Percentiles rank a stretch among this genome's conserved stretches.
Evolutionary conservation across 2,113 vertebrate genomes (phyloP).

Genomic region (Gopherus flavomarginatus): DNA sequence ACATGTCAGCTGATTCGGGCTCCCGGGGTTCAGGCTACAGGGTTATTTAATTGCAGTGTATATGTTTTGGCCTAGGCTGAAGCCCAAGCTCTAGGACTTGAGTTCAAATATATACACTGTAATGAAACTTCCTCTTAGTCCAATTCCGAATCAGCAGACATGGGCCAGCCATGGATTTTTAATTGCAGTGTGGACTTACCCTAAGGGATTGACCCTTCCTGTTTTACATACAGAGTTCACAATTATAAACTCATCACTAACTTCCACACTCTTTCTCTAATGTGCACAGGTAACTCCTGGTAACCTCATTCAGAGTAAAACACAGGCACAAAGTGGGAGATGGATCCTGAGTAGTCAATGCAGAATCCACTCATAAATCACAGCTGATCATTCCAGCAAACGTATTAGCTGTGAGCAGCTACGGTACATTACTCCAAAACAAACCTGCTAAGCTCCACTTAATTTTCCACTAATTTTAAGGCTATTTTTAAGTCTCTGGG

Average conservation of each 20-base stretch:
- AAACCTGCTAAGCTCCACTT: background rate
- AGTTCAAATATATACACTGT: background rate
- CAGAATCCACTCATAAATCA: background rate
- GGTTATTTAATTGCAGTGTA: background rate
- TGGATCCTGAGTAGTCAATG: background rate
- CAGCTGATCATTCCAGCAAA: background rate
- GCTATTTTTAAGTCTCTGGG: background rate
- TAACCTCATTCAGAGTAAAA: background rate
- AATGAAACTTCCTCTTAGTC: background rate
- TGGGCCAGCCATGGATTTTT: too few relatives aligned
- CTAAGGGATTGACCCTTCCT: background rate
- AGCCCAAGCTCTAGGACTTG: background rate
- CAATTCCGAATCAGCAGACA: background rate
- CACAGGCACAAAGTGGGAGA: background rate
- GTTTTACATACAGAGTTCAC: background rate
- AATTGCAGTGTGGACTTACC: too few relatives aligned
- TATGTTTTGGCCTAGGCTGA: background rate
- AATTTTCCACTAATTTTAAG: background rate
- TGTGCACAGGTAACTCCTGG: background rate
- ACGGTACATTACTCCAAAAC: background rate
- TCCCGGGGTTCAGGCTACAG: background rate
- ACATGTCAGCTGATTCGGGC: background rate
- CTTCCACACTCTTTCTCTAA: background rate
- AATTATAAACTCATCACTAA: background rate
- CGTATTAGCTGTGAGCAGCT: background rate